Conservation (phyloP, 2,888 invertebrate genomes). For the Teinopalpus imperialis region DNA sequence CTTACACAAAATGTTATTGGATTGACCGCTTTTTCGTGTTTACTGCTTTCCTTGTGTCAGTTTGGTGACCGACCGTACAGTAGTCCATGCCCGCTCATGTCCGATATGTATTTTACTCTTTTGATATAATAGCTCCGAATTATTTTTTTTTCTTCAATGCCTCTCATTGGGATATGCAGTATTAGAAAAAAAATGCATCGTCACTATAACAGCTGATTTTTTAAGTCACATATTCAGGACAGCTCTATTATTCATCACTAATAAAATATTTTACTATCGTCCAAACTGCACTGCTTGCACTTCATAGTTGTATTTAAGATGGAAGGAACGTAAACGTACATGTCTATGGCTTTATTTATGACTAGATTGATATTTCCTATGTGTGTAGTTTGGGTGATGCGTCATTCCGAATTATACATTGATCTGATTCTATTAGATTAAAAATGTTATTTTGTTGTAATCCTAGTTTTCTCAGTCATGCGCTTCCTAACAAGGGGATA, state of each 20-base stretch:
- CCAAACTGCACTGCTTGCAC: constrained; percentile 62
- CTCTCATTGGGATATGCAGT: constrained; percentile 80
- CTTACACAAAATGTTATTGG: constrained; percentile 77
- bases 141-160: constrained; percentile 78
- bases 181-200: constrained; percentile 81
- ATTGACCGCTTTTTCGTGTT: constrained; percentile 84
- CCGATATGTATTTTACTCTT: constrained; percentile 73
- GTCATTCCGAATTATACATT: constrained; percentile 60
- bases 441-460: constrained; percentile 62
- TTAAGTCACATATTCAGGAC: constrained; percentile 76
- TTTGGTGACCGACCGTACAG: constrained; percentile 80
- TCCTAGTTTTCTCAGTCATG: constrained; percentile 69
- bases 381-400: constrained; percentile 73
- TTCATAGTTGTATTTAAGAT: constrained; percentile 30
- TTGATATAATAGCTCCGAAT: constrained; percentile 75
- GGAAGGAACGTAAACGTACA: constrained; percentile 25
- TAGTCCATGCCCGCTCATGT: constrained; percentile 81
- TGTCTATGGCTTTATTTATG: constrained; percentile 31
- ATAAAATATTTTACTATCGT: constrained; percentile 61
- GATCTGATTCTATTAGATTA: constrained; percentile 61
- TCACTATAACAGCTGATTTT: constrained; percentile 80
- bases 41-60: constrained; percentile 84
- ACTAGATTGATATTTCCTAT: constrained; percentile 31
- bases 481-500: constrained; percentile 80
- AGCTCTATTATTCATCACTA: constrained; percentile 82